These are phyloP conservation scores for Sipha flava DNA, from an alignment of 1,140 invertebrate species.

Conservation along the genomic window DNA sequence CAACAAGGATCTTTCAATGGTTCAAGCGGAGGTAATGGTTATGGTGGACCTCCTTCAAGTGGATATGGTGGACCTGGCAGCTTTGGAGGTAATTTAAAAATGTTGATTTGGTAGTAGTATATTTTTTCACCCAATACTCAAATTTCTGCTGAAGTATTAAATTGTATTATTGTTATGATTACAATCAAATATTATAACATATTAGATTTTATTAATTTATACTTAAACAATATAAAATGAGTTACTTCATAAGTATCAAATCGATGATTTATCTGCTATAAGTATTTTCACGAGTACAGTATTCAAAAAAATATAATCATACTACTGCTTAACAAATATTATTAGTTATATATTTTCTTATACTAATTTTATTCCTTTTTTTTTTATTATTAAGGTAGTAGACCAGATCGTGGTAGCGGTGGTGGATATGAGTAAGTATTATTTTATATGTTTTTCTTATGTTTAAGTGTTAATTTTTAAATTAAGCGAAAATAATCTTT, in stretches of 20 bases:
- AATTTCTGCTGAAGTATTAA: too few relatives aligned
- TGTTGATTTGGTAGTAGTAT: too few relatives aligned
- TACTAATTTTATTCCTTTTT: background rate
- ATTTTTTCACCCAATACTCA: too few relatives aligned
- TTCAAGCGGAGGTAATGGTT: slow-evolving; percentile 10
- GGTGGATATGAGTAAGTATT: slow-evolving; percentile 33
- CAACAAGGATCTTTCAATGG: slow-evolving; percentile 31
- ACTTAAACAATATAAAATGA: too few relatives aligned
- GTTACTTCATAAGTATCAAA: too few relatives aligned
- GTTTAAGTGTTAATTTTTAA: background rate
- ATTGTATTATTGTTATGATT: too few relatives aligned
- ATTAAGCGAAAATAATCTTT: background rate
- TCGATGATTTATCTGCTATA: too few relatives aligned
- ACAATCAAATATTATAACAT: too few relatives aligned
- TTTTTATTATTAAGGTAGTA: slow-evolving; percentile 17
- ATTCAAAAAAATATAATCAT: too few relatives aligned
- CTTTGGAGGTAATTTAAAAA: slow-evolving; percentile 18
- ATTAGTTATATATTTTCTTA: background rate
- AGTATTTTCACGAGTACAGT: too few relatives aligned
- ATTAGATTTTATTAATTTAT: too few relatives aligned
- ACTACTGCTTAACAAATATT: too few relatives aligned
- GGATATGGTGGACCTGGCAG: slow-evolving; percentile 32
- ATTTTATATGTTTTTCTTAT: background rate
- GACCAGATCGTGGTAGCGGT: slow-evolving; percentile 15
- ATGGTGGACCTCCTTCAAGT: slow-evolving; percentile 24